Evolutionary conservation across 2,113 vertebrate species (phyloP), one percentile per base, ranked within the genome.

Genomic region (Phyllopteryx taeniolatus): DNA sequence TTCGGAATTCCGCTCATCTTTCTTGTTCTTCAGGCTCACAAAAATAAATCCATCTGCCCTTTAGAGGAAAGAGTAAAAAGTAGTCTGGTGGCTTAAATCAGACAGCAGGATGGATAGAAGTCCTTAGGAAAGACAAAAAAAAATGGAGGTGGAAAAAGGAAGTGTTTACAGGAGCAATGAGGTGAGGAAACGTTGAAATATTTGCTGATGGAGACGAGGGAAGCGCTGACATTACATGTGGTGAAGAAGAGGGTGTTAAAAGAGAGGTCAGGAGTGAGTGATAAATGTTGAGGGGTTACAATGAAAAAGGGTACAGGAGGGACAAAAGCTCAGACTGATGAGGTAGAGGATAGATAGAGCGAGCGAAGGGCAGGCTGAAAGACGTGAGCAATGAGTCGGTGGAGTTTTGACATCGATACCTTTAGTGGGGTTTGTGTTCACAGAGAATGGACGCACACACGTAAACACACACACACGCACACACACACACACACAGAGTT

Each of bases 31-130:
- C 71, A 63, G 76, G 60, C 75, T 84, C 85, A 88, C 83, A 83
- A 88, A 88, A 87, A 88, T 71, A 89, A 89, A 89, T 90, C 75
- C 73, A 75, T 81, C 83, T 91, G 85, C 83, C 87, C 90, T 91
- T 88, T 87, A 77, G 86, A 60, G 69, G 70, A 73, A 79, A 68
- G 69, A 80, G 80, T 86, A 84, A 87, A 87, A 87, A 81, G 87
- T 83, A 77, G 79, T 84, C 70, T 68, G 73, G 75, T 64, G 75
- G 82, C 75, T 79, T 79, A 79, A 84, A 86, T 71, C 79, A 76
- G 86, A 88, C 81, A 88, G 85, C 80, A 70, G 72, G 80, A 83
- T 68, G 57, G 77, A 88, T 87, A 68, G 78, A 79, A 75, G 74
- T 83, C 43, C 54, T 83, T 67, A 57, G 56, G 27, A 79, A 57